Base-by-base conservation (phyloP, 2,888 invertebrate genomes). In the Ashinkailepas kermadecensis region DNA sequence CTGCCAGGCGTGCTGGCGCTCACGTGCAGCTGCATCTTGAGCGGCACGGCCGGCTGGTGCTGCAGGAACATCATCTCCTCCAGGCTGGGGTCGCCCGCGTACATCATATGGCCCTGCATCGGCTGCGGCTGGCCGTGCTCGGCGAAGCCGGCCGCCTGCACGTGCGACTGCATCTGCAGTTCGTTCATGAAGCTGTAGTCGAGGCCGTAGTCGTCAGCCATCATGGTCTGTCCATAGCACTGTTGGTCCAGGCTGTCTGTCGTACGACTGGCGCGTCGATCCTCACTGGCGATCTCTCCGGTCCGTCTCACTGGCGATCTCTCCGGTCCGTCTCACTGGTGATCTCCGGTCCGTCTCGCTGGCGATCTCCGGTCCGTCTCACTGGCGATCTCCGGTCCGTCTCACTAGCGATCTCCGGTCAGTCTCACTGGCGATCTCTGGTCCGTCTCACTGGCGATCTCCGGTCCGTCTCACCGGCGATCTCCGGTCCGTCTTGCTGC, bases 1-100 rank as follows among this genome's bases (percentile, higher is more conserved):
- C 83, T 83, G 65, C 82, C 82, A 6, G 83, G 82, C 62, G 81
- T 78, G 58, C 58, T 78, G 23, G 57, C 57, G 0, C 9, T 25
- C 23, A 23, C 23, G 57, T 57, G 57, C 57, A 58, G 57, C 78
- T 57, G 57, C 23, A 15, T 23, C 78, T 57, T 78, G 18, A n/a
- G 21, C 57, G n/a, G 78, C 8, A 57, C 23, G 23, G 57, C 15
- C 65, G 15, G 65, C n/a, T 23, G 78, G 57, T 58, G 78, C 57
- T 39, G 15, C 58, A 57, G 56, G 58, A 78, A 78, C 58, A 58
- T 78, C 78, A 78, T 58, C 58, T 57, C 78, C 23, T 74, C 74
- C 3, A 74, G 54, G 39, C 39, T 54, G 9, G 74, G 54, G 21
- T 74, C 74, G 54, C 54, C 74, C 54, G 54, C 74, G 74, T 74